Base-by-base conservation (phyloP, 2,797 vertebrate genomes). In the Lagodon rhomboides region DNA sequence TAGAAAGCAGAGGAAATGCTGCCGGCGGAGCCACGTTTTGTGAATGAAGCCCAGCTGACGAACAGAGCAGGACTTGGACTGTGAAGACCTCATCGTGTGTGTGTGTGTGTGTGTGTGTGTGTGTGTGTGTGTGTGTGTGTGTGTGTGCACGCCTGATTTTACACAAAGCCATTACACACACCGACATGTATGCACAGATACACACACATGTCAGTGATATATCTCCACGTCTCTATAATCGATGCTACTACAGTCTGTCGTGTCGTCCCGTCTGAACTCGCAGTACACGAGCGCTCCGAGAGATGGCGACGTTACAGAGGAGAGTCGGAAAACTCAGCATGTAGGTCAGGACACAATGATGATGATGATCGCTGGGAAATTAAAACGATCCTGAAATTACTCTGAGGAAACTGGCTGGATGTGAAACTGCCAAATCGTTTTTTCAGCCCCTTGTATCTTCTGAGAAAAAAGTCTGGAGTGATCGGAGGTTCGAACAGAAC, bases 31-130 rank as follows among this genome's bases (percentile, higher is more conserved):
- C 62, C 59, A 58, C 60, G 62, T 66, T 91, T 84, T 86, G 78
- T 89, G 87, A 92, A 89, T 91, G 83, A 87, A 89, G 81, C 66
- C 79, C 86, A 86, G 82, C 85, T 79, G 80, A 87, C 75, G 80
- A 77, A 80, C 72, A 54, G 23, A 73, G 66, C 12, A 20, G 11
- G 60, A 65, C 46, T 46, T 22, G 27, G 64, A 51, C 1, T 54
- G 49, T 58, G 43, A 58, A 51, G 65, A 61, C 43, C n/a, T 75
- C 20, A 0, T 10, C 0, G 5, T 25, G 51, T 30, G 34, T 58
- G 12, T 55, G 17, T 55, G 20, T 46, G 23, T 50, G 16, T 44
- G 22, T 22, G 15, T n/a, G n/a, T n/a, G n/a, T n/a, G n/a, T n/a
- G n/a, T n/a, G n/a, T n/a, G n/a, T n/a, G n/a, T n/a, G n/a, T n/a